phyloP scores from a whole-genome alignment of 2,797 vertebrate genomes.

The Ctenochaetus hawaiiensis region DNA sequence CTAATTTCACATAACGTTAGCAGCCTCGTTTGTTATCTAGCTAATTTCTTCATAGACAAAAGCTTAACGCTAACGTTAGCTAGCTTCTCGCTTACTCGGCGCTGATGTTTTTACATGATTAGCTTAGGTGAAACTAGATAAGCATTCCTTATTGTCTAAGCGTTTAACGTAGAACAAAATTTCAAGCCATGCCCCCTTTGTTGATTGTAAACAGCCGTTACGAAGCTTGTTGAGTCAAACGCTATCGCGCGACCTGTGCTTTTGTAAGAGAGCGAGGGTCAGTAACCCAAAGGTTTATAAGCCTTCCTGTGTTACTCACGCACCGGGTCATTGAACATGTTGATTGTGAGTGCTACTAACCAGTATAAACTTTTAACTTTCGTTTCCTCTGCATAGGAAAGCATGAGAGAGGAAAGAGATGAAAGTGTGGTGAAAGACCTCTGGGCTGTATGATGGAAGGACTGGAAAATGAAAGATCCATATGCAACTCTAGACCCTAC shows the following conservation, averaged over 20 bases:
- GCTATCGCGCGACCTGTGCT: not conserved
- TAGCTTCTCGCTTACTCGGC: slow-evolving; percentile 27
- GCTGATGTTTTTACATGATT: not conserved
- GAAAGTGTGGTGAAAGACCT: slow-evolving; percentile 88
- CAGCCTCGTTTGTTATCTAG: not conserved
- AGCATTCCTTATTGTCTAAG: not conserved
- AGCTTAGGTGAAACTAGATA: not conserved
- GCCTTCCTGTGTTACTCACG: not conserved
- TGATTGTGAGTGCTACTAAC: not conserved
- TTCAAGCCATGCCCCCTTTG: not conserved
- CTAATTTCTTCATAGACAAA: not conserved
- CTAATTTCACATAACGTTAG: not conserved
- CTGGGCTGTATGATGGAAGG: slow-evolving; percentile 92
- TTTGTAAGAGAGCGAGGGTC: not conserved
- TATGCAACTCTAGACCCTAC: slow-evolving; percentile 83
- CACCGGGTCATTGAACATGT: not conserved
- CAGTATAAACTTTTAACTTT: slow-evolving; percentile 23
- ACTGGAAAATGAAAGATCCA: slow-evolving; percentile 87
- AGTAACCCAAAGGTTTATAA: not conserved
- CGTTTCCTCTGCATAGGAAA: slow-evolving; percentile 77
- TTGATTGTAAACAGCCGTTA: not conserved
- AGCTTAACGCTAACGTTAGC: not conserved
- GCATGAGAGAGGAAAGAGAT: slow-evolving; percentile 90
- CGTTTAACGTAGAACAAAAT: not conserved
- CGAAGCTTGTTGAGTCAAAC: not conserved